phyloP scores from a whole-genome alignment of 1,140 invertebrate genomes.

The Drosophila kohkoa region DNA sequence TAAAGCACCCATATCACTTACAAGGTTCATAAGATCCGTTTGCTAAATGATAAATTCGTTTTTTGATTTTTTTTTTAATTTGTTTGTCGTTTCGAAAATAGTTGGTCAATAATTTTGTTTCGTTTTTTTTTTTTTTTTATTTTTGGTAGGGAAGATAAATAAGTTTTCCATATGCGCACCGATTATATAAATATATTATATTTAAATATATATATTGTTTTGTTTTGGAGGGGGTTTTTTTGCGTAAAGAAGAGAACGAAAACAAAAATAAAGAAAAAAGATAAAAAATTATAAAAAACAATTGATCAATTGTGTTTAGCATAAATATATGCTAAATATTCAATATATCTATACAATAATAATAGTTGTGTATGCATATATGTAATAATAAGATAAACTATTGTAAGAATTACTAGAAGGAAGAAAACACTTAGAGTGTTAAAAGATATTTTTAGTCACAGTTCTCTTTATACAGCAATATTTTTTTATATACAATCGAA shows the following conservation, averaged over 20 bases:
- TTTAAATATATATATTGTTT: constrained; percentile 36
- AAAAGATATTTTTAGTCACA: constrained; percentile 46
- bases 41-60: constrained; percentile 77
- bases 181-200: constrained; percentile 50
- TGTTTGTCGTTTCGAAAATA: constrained; percentile 37
- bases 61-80: constrained; percentile 31
- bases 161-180: constrained; percentile 72
- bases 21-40: constrained; percentile 83
- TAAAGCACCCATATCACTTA: constrained; percentile 85
- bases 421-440: constrained; percentile 42
- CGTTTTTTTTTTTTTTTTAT: constrained; percentile 16
- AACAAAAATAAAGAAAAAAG: constrained; percentile 43
- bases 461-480: constrained; percentile 31
- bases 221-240: constrained; percentile 22
- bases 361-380: neutral
- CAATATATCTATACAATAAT: constrained; percentile 36
- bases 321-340: constrained; percentile 23
- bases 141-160: constrained; percentile 46
- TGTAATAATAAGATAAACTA: constrained; percentile 12
- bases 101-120: constrained; percentile 60
- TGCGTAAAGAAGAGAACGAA: constrained; percentile 36
- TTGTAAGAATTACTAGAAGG: constrained; percentile 13
- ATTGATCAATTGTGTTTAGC: constrained; percentile 29
- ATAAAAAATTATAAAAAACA: constrained; percentile 39
- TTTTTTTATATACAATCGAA: constrained; percentile 34